These are phyloP conservation scores for Alviniconcha marisindica DNA, from an alignment of 1,140 invertebrate species.

Conservation along the genomic window DNA sequence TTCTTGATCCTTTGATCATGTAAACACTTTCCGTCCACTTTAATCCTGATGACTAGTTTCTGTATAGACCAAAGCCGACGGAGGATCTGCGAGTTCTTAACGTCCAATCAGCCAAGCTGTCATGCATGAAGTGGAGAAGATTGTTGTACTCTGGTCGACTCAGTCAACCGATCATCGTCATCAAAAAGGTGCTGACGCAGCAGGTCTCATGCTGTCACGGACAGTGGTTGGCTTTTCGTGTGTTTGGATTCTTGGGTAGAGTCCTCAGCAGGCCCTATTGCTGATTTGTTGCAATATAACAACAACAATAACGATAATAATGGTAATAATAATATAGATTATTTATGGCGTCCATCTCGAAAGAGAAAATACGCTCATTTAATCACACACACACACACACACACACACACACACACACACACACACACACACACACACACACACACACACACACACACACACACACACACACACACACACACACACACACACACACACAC, in stretches of 20 bases:
- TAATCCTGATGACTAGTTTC: no score
- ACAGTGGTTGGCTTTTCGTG: neutral
- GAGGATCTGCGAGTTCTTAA: no score
- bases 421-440: neutral
- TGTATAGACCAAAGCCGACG: no score
- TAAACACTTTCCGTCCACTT: no score
- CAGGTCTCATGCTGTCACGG: no score
- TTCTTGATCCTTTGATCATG: no score
- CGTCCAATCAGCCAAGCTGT: no score
- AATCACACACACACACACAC: neutral
- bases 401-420: neutral
- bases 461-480: conserved; percentile 14
- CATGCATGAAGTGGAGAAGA: no score
- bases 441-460: neutral
- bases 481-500: conserved; percentile 15
- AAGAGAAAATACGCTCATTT: neutral
- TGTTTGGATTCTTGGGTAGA: neutral
- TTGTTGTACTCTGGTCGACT: no score
- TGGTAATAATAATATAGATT: neutral
- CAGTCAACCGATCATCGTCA: no score
- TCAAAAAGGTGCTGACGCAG: no score
- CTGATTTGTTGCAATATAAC: neutral
- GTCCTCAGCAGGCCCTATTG: neutral
- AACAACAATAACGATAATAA: neutral
- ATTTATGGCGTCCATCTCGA: neutral